These are phyloP conservation scores for Caenorhabditis japonica DNA, from an alignment of 2,888 invertebrate genomes.

Conservation along the genomic window DNA sequence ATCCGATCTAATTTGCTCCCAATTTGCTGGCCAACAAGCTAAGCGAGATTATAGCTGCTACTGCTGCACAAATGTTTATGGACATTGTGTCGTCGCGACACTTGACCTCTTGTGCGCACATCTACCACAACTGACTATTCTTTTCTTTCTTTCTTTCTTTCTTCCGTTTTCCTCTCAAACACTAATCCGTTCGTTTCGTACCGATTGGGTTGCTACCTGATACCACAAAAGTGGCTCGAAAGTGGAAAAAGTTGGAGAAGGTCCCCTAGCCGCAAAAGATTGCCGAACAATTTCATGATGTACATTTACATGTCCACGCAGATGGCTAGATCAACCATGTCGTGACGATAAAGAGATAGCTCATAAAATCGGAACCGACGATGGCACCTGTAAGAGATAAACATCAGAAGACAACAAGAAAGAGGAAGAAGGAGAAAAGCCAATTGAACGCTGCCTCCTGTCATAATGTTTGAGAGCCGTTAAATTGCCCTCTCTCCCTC, in stretches of 20 bases:
- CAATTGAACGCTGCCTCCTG: conserved; percentile 15
- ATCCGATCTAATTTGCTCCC: conserved; percentile 44
- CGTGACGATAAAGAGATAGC: conserved; percentile 1
- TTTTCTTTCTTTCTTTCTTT: too few relatives aligned
- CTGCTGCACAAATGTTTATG: conserved; percentile 34
- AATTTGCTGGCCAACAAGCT: conserved; percentile 11
- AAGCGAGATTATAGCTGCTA: too few relatives aligned
- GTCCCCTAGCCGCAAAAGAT: too few relatives aligned
- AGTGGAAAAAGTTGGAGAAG: too few relatives aligned
- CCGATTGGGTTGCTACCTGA: too few relatives aligned
- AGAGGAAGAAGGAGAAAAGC: conserved; percentile 30
- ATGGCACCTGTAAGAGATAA: conserved; percentile 44
- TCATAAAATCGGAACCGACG: conserved; percentile 39
- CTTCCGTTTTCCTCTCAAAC: too few relatives aligned
- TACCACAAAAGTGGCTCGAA: too few relatives aligned
- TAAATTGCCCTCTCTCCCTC: conserved; percentile 39
- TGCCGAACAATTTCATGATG: too few relatives aligned
- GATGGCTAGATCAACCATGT: background rate
- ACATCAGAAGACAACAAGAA: conserved; percentile 35
- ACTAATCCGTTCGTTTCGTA: too few relatives aligned
- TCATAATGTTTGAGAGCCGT: conserved; percentile 41
- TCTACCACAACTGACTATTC: too few relatives aligned
- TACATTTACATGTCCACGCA: background rate
- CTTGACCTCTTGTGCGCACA: conserved; percentile 29
- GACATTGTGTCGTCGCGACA: conserved; percentile 36